Percentiles rank a stretch among this genome's conserved stretches.
These are phyloP conservation scores for Rhinogobio ventralis DNA, from an alignment of 2,797 vertebrate species.

Conservation along the genomic window DNA sequence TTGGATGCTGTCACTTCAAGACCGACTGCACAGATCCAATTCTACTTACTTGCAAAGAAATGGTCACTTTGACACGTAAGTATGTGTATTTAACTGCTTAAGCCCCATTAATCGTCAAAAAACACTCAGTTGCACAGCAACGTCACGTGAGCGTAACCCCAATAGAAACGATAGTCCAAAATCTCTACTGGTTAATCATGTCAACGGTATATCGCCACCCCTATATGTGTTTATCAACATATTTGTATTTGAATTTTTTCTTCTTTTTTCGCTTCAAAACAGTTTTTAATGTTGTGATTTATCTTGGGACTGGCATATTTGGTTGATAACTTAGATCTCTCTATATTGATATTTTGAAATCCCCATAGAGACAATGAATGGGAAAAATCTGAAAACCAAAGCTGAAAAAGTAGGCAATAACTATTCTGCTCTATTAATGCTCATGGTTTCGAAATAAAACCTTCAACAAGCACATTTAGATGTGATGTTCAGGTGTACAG, in stretches of 20 bases:
- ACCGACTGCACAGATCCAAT: no score
- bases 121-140: no score
- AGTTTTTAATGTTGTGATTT: background rate
- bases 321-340: background rate
- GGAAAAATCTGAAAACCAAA: conserved; percentile 11
- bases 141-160: no score
- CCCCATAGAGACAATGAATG: background rate
- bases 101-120: no score
- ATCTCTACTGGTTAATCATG: no score
- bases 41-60: no score
- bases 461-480: background rate
- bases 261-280: background rate
- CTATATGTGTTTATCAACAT: background rate
- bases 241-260: background rate
- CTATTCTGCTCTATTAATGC: background rate
- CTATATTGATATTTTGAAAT: background rate
- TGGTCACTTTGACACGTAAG: no score
- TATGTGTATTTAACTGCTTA: no score
- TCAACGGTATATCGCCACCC: no score
- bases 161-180: no score
- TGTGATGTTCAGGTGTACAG: conserved; percentile 7
- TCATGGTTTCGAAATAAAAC: background rate
- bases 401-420: background rate
- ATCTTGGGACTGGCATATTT: background rate
- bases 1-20: no score